These are phyloP conservation scores for Aphodius sticticus DNA, from an alignment of 2,888 invertebrate genomes.

Conservation along the genomic window DNA sequence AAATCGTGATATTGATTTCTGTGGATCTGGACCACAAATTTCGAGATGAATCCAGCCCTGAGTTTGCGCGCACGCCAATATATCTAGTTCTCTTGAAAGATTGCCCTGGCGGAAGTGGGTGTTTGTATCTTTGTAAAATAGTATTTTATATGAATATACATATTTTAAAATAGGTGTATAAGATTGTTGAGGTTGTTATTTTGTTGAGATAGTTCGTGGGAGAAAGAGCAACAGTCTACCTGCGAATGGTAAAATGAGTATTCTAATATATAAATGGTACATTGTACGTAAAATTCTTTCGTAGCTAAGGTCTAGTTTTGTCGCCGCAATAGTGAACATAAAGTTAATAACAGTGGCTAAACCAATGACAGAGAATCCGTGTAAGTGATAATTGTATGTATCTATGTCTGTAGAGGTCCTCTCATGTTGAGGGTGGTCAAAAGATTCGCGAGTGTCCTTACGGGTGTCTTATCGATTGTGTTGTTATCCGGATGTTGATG, in stretches of 20 bases:
- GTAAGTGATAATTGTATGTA: constrained; percentile 43
- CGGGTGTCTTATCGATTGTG: constrained; percentile 50
- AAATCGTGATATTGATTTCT: constrained; percentile 28
- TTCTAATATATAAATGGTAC: neutral
- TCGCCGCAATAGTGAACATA: constrained; percentile 4
- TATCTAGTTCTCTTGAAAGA: constrained; percentile 1
- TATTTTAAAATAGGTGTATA: neutral
- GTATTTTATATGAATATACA: neutral
- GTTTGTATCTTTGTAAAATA: constrained; percentile 37
- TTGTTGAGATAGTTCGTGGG: neutral
- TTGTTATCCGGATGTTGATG: constrained; percentile 43
- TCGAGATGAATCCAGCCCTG: neutral
- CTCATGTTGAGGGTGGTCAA: constrained; percentile 40
- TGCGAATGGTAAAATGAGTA: neutral
- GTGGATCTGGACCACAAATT: constrained; percentile 14
- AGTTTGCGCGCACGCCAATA: neutral
- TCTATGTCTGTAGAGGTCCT: constrained; percentile 37
- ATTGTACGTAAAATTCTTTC: neutral
- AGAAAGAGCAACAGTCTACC: neutral
- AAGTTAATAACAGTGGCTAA: constrained; percentile 41
- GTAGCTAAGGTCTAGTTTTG: neutral
- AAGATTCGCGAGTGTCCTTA: constrained; percentile 41
- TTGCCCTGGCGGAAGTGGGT: constrained; percentile 42
- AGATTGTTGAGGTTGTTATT: neutral
- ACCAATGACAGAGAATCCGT: constrained; percentile 37